Evolutionary conservation across 2,888 invertebrate genomes (phyloP).

Genomic region (Xestia ashworthii): DNA sequence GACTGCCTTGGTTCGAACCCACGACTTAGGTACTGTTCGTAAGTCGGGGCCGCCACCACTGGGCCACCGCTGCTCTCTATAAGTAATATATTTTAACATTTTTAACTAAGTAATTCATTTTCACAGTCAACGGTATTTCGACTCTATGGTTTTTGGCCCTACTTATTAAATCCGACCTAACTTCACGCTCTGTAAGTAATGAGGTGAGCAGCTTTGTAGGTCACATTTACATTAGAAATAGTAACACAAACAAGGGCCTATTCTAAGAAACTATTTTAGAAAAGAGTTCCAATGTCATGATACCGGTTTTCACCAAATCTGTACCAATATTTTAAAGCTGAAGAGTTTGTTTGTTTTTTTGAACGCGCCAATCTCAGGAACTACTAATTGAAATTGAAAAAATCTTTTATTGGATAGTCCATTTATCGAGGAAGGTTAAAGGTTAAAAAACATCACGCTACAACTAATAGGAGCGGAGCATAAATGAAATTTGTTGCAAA

Average conservation of each 20-base stretch:
- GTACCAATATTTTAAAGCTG: no score
- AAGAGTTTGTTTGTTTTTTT: no score
- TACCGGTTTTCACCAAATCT: background rate
- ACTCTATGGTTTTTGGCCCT: conserved; percentile 4
- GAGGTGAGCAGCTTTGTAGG: conserved; percentile 32
- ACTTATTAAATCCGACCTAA: conserved; percentile 15
- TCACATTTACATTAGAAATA: conserved; percentile 2
- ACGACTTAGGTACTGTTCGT: no score
- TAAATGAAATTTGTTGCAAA: no score
- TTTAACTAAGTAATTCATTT: background rate
- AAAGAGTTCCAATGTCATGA: background rate
- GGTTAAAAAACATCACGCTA: no score
- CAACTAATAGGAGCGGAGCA: no score
- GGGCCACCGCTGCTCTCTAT: background rate
- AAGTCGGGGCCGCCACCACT: no score
- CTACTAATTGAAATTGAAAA: no score
- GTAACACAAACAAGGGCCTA: conserved; percentile 1
- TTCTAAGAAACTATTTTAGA: background rate
- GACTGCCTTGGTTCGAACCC: no score
- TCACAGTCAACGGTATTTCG: background rate
- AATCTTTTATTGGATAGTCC: no score
- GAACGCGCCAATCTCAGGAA: no score
- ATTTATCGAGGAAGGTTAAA: no score
- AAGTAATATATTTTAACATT: background rate
- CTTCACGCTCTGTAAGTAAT: conserved; percentile 39